Evolutionary conservation across 2,797 vertebrate species (phyloP).

Genomic region (Macroramphosus scolopax): DNA sequence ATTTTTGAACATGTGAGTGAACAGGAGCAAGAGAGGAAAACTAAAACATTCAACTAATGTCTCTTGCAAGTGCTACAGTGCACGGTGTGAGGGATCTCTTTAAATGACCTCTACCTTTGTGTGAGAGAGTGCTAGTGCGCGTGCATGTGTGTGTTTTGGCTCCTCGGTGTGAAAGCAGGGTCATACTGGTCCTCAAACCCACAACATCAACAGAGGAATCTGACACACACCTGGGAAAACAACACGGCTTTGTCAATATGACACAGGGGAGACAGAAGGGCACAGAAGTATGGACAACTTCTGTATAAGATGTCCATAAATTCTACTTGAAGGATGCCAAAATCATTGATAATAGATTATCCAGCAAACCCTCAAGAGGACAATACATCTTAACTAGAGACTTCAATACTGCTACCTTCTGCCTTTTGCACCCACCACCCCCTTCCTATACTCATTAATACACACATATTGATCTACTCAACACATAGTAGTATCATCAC

Average conservation of each 20-base stretch:
- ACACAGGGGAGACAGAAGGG: not conserved
- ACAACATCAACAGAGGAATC: constrained; percentile 56
- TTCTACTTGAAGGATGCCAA: constrained; percentile 11
- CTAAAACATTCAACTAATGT: constrained; percentile 7
- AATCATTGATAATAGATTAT: constrained; percentile 4
- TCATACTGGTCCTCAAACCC: constrained; percentile 47
- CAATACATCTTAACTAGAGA: constrained; percentile 14
- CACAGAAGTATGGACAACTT: no score
- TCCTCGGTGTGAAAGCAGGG: constrained; percentile 51
- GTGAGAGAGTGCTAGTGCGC: constrained; percentile 4
- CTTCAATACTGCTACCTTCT: not conserved
- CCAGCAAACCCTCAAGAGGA: constrained; percentile 10
- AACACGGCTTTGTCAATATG: constrained; percentile 34
- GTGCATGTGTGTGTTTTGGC: constrained; percentile 38
- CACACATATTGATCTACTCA: constrained; percentile 5
- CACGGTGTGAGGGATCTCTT: constrained; percentile 7
- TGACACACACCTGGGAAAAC: constrained; percentile 58
- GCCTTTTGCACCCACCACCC: constrained; percentile 1
- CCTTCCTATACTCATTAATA: constrained; percentile 1
- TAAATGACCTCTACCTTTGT: constrained; percentile 14
- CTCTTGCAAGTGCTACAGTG: constrained; percentile 6
- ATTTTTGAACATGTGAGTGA: not conserved
- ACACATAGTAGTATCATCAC: not conserved
- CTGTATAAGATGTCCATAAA: not conserved
- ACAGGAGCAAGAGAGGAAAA: not conserved